Base-by-base conservation (phyloP, 2,888 invertebrate species). In the Acrobasis consociella region DNA sequence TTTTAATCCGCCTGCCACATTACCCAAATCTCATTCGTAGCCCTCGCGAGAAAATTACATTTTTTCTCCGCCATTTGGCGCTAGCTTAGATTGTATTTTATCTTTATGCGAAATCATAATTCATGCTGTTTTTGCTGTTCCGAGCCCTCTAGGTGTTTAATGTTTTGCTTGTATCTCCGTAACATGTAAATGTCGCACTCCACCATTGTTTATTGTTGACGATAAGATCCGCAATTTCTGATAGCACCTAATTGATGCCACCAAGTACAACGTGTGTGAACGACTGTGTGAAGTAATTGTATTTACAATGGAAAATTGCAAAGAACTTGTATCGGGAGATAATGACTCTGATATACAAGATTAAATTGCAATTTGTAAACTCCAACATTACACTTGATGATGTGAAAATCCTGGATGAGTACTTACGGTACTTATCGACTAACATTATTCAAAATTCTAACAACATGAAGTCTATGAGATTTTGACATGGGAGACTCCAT, bases 71-170 rank as follows among this genome's bases (percentile, higher is more conserved):
- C 84, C 86, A 86, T 89, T 91, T 87, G 85, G 84, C 82, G 85
- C 82, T 84, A 80, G 86, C 87, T 88, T 87, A 87, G 86, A 86
- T 88, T 89, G 86, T 91, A 87, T 89, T 89, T 90, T 91, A 91
- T 90, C 89, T 90, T 90, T 88, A 90, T 88, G 87, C 78, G 88
- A 87, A 89, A 90, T 89, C 91, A 87, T 90, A 90, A 88, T 88
- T 90, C 89, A 89, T 87, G 76, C 82, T 85, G 84, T 87, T 90
- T 86, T 87, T 87, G 85, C 84, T 80, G 76, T 80, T 74, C 76
- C 72, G 76, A 81, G 77, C 76, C 81, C 83, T 80, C 83, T 84
- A 83, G 82, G 82, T 87, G 83, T 85, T 86, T 84, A 84, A 86
- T 85, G 82, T 86, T 83, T 83, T 81, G 76, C 78, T 79, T 77